phyloP scores from a whole-genome alignment of 1,140 invertebrate species.

The Trichonephila inaurata region DNA sequence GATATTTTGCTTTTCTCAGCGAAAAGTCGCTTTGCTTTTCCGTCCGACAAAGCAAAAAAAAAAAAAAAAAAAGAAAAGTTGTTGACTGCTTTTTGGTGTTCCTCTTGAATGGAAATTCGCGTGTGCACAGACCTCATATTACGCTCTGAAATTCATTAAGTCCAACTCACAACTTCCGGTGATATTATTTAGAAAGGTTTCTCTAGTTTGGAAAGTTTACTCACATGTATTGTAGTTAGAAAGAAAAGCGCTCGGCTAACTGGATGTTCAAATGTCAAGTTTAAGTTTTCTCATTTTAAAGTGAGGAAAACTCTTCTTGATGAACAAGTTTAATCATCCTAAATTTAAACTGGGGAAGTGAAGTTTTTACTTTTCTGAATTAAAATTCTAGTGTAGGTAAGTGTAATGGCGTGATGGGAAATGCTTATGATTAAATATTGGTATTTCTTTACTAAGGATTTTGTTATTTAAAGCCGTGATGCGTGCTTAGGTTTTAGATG shows the following conservation, averaged over 20 bases:
- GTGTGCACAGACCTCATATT: slow-evolving; percentile 2
- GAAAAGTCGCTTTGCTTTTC: slow-evolving; percentile 1
- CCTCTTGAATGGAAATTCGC: not conserved
- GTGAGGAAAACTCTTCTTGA: not conserved
- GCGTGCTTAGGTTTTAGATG: too few species aligned
- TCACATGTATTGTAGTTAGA: not conserved
- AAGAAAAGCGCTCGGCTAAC: not conserved
- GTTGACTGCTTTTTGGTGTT: slow-evolving; percentile 48
- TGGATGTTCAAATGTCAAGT: not conserved
- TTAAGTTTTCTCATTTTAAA: not conserved
- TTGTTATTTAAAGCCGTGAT: too few species aligned
- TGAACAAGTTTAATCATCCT: not conserved
- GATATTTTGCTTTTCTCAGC: slow-evolving; percentile 31
- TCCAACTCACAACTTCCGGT: not conserved
- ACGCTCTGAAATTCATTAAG: slow-evolving; percentile 57
- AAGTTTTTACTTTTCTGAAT: not conserved
- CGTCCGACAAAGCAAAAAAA: not conserved
- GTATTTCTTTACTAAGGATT: too few species aligned
- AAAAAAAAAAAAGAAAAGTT: slow-evolving; percentile 25
- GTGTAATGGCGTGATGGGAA: too few species aligned
- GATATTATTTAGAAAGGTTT: not conserved
- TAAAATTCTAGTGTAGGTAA: not conserved
- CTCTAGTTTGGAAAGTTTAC: not conserved
- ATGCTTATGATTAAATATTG: too few species aligned
- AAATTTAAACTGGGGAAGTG: not conserved